These are phyloP conservation scores for Melanostoma mellinum DNA, from an alignment of 2,888 invertebrate genomes.

Conservation along the genomic window DNA sequence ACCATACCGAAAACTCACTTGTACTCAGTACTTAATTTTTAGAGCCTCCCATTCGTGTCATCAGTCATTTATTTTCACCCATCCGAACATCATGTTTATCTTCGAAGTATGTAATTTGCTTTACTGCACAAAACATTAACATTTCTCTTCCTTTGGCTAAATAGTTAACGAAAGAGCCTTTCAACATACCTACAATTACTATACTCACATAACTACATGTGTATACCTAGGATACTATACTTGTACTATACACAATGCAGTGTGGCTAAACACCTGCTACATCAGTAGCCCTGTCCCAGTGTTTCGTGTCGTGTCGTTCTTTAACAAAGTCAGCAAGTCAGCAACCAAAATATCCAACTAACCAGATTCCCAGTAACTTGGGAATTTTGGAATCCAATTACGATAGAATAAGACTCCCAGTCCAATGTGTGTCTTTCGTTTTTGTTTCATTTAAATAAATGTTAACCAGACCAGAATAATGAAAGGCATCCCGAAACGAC, in stretches of 20 bases:
- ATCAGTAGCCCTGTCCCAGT: slow-evolving; percentile 10
- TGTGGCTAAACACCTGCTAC: slow-evolving; percentile 60
- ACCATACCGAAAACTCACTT: background rate
- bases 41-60: slow-evolving; percentile 6
- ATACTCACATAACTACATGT: background rate
- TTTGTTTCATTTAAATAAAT: slow-evolving; percentile 66
- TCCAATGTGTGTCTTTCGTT: slow-evolving; percentile 29
- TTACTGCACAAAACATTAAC: slow-evolving; percentile 47
- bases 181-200: slow-evolving; percentile 29
- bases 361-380: slow-evolving; percentile 46
- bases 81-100: slow-evolving; percentile 39
- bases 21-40: background rate
- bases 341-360: slow-evolving; percentile 56
- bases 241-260: slow-evolving; percentile 8
- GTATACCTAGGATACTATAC: background rate
- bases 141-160: slow-evolving; percentile 40
- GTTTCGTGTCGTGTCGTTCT: slow-evolving; percentile 17
- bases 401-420: background rate
- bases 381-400: slow-evolving; percentile 57
- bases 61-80: slow-evolving; percentile 44
- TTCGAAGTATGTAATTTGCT: slow-evolving; percentile 48
- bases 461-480: slow-evolving; percentile 65
- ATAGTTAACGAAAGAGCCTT: slow-evolving; percentile 58
- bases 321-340: slow-evolving; percentile 52
- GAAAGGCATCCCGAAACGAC: slow-evolving; percentile 49